Base-by-base conservation (phyloP, 1,140 invertebrate genomes). In the Metaphire vulgaris region DNA sequence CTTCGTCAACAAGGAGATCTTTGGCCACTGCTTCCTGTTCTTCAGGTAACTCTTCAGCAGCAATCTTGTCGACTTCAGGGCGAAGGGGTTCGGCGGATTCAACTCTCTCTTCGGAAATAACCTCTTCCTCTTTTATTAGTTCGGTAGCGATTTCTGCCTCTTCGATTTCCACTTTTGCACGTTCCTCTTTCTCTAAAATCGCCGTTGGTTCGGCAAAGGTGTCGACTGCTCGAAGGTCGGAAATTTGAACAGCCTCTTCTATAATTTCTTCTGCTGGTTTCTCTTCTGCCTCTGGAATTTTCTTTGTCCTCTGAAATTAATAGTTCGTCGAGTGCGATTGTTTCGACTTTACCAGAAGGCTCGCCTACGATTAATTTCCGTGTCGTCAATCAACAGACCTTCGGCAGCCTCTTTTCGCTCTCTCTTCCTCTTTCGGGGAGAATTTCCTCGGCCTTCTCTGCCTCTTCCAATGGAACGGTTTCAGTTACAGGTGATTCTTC, bases 101-200 rank as follows among this genome's bases (percentile, higher is more conserved):
- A 56, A 21, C 41, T 56, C 21, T 56, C 21, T 56, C 41, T 21
- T 56, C 41, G 6, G 41, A 21, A 6, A 12, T 21, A 56, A 56
- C 6, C 21, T 56, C 41, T 56, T 56, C 21, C 41, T 56, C 41
- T 56, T 56, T n/a, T n/a, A n/a, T n/a, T n/a, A n/a, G n/a, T n/a
- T n/a, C n/a, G n/a, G n/a, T n/a, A n/a, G n/a, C 15, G 66, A 67
- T n/a, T 14, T 67, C 66, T 67, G 26, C 66, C 30, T 67, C 66
- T 2, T n/a, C 66, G 30, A 67, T 29, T 67, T 15, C 66, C 66
- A 14, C 66, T 67, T 67, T 67, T 67, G 26, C 66, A 1, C 26
- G 2, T 29, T 1, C 15, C 30, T 15, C 66, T 67, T 15, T 67
- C 15, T 67, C 66, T 67, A 1, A n/a, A 1, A 1, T 29, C 26